These are phyloP conservation scores for Drymodes brunneopygia DNA, from an alignment of 2,113 vertebrate genomes.

Conservation along the genomic window DNA sequence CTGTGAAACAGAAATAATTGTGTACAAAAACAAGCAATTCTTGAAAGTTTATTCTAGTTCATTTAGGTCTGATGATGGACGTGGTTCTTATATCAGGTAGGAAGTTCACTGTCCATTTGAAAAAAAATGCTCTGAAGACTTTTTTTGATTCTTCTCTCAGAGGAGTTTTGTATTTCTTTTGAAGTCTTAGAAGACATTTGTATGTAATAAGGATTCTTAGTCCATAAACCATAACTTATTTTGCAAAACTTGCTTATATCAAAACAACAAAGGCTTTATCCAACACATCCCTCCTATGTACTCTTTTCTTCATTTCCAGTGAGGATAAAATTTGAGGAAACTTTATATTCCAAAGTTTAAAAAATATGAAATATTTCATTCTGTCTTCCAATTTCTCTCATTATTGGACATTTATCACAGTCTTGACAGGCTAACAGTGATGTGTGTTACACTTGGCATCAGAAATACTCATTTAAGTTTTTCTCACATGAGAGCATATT, in stretches of 20 bases:
- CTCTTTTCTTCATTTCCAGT: neutral
- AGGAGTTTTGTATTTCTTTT: neutral
- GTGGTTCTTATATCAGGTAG: neutral
- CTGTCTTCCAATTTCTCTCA: neutral
- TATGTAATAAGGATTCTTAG: neutral
- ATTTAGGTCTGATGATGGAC: neutral
- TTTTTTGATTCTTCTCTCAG: neutral
- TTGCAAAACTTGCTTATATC: neutral
- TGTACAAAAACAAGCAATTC: neutral
- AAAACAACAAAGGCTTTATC: neutral
- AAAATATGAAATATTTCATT: neutral
- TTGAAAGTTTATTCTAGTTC: neutral
- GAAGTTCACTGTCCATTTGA: neutral
- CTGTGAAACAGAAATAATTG: constrained; percentile 63
- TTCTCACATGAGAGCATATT: neutral
- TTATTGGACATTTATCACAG: neutral
- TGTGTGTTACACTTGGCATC: neutral
- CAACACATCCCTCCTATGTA: neutral
- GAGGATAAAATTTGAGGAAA: neutral
- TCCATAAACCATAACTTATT: neutral
- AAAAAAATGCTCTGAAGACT: neutral
- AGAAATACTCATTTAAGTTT: neutral
- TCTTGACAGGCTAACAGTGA: neutral
- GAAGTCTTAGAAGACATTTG: neutral
- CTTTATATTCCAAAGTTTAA: neutral